phyloP scores from a whole-genome alignment of 2,797 vertebrate genomes.

The Arnoldichthys spilopterus region DNA sequence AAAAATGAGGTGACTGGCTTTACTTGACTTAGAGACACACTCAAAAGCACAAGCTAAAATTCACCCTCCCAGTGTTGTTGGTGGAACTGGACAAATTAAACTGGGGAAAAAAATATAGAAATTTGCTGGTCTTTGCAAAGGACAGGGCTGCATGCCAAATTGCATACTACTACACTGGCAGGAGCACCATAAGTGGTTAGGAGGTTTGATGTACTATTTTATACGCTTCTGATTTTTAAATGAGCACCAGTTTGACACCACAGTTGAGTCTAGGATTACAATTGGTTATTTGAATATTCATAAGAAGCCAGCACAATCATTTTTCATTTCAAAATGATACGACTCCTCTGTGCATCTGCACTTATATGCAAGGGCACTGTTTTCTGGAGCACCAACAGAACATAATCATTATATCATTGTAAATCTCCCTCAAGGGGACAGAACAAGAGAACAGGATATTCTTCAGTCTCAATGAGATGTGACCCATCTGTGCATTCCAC shows the following conservation, averaged over 20 bases:
- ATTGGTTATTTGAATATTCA: not conserved
- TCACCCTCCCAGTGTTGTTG: too few species aligned
- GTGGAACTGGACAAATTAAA: too few species aligned
- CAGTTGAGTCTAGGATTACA: not conserved
- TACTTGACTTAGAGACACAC: too few species aligned
- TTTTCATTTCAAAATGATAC: not conserved
- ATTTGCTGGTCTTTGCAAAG: too few species aligned
- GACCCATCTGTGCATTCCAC: constrained; percentile 30
- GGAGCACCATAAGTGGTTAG: too few species aligned
- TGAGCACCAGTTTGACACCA: not conserved
- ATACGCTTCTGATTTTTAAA: not conserved
- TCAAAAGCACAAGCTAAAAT: too few species aligned
- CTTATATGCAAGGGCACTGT: not conserved
- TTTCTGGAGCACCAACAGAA: not conserved
- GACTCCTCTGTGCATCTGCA: not conserved
- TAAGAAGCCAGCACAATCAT: not conserved
- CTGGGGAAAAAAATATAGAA: too few species aligned
- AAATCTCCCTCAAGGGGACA: constrained; percentile 6
- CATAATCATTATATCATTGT: constrained; percentile 9
- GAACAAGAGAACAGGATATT: constrained; percentile 1
- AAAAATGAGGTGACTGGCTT: too few species aligned
- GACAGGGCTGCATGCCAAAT: too few species aligned
- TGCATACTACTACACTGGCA: too few species aligned
- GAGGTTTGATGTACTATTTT: too few species aligned
- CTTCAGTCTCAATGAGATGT: not conserved